Percentiles rank a stretch among this genome's conserved stretches.
phyloP scores from a whole-genome alignment of 1,140 invertebrate genomes.

The Pseudomyrmex gracilis region DNA sequence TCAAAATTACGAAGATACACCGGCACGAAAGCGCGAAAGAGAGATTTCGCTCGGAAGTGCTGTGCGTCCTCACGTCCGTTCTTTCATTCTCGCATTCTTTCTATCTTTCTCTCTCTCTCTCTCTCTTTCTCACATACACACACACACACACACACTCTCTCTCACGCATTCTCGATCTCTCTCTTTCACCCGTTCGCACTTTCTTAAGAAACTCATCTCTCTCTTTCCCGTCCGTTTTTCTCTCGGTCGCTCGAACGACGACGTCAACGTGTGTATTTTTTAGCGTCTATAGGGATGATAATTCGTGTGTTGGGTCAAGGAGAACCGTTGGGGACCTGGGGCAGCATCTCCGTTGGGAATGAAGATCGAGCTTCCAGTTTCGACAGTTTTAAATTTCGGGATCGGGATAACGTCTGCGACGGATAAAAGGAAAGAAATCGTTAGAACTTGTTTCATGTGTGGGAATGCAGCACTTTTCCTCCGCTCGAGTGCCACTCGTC shows the following conservation, averaged over 20 bases:
- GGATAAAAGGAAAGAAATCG: slow-evolving; percentile 63
- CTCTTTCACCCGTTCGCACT: slow-evolving; percentile 18
- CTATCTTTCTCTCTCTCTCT: slow-evolving; percentile 40
- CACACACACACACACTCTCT: too few species aligned
- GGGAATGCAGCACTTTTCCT: slow-evolving; percentile 12
- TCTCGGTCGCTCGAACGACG: slow-evolving; percentile 56
- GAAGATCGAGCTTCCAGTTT: slow-evolving; percentile 78
- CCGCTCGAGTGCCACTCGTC: slow-evolving; percentile 17
- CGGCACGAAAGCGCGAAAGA: slow-evolving; percentile 14
- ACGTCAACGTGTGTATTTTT: slow-evolving; percentile 62
- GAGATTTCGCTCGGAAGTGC: slow-evolving; percentile 13
- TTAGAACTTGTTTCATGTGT: slow-evolving; percentile 57
- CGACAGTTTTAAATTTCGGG: slow-evolving; percentile 80
- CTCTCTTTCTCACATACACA: slow-evolving; percentile 1
- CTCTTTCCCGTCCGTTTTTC: slow-evolving; percentile 37
- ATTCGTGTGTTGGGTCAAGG: slow-evolving; percentile 81
- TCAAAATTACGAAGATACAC: slow-evolving; percentile 54
- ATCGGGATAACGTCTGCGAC: slow-evolving; percentile 78
- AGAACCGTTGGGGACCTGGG: slow-evolving; percentile 83
- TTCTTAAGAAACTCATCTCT: slow-evolving; percentile 24
- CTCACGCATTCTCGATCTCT: background rate
- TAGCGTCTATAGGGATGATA: slow-evolving; percentile 84
- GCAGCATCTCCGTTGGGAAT: slow-evolving; percentile 81
- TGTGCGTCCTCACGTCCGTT: slow-evolving; percentile 13
- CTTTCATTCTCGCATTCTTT: slow-evolving; percentile 2